phyloP scores from a whole-genome alignment of 2,797 vertebrate species.

The Meda fulgida region DNA sequence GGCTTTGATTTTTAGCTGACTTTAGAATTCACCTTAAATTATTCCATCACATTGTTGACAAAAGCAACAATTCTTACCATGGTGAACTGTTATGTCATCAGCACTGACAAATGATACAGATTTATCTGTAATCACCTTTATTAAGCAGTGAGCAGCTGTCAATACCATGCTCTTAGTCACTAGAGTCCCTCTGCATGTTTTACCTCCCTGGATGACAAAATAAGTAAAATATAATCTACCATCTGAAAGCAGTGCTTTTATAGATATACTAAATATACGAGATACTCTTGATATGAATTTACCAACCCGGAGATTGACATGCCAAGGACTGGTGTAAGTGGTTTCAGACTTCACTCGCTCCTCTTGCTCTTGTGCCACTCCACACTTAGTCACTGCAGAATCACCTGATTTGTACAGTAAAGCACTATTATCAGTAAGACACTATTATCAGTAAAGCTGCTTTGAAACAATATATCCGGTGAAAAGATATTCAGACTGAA shows the following conservation, averaged over 20 bases:
- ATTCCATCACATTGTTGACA: neutral
- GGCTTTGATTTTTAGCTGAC: neutral
- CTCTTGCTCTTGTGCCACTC: conserved; percentile 72
- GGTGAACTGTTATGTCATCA: conserved; percentile 16
- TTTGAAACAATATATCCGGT: neutral
- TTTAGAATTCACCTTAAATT: neutral
- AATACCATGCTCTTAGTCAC: conserved; percentile 81
- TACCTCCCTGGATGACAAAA: conserved; percentile 1
- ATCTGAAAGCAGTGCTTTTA: neutral
- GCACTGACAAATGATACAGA: neutral
- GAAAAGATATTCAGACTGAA: neutral
- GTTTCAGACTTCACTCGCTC: accelerated
- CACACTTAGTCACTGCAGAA: conserved; percentile 76
- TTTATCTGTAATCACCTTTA: neutral
- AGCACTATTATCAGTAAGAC: neutral
- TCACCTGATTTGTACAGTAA: conserved; percentile 67
- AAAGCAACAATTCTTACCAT: conserved; percentile 65
- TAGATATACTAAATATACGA: too few species aligned
- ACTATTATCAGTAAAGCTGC: neutral
- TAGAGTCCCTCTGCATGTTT: conserved; percentile 77
- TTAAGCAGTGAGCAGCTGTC: conserved; percentile 87
- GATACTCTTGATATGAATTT: neutral
- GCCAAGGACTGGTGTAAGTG: conserved; percentile 73
- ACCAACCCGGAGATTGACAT: conserved; percentile 69
- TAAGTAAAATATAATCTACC: too few species aligned